Evolutionary conservation across 1,140 invertebrate species (phyloP).

Genomic region (Brachionus angularis): DNA sequence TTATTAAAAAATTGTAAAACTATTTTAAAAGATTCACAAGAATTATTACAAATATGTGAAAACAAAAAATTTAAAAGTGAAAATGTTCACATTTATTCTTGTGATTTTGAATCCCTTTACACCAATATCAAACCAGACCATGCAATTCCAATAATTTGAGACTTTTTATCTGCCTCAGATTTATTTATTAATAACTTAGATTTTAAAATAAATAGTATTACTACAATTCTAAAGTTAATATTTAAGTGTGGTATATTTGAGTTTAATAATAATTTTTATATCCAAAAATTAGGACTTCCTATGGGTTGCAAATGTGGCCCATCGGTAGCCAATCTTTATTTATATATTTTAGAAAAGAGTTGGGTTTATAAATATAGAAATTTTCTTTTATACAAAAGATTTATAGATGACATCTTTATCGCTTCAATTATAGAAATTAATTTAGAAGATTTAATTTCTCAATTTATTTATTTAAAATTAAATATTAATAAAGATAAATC

Average conservation of each 20-base stretch:
- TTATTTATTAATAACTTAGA: background rate
- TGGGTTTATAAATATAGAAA: background rate
- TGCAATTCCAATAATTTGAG: background rate
- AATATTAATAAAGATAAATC: background rate
- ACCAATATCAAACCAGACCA: background rate
- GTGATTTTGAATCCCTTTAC: slow-evolving; percentile 15
- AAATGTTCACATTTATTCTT: background rate
- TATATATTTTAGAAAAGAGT: slow-evolving; percentile 9
- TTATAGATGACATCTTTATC: slow-evolving; percentile 21
- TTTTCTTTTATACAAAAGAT: background rate
- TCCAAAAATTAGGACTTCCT: background rate
- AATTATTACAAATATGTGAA: slow-evolving; percentile 5
- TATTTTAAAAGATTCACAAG: slow-evolving; percentile 3
- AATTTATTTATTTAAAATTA: slow-evolving; percentile 6
- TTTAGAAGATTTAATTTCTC: background rate
- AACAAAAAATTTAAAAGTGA: background rate
- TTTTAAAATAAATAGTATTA: background rate
- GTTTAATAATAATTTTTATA: background rate
- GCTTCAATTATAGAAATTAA: background rate
- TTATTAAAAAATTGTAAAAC: background rate
- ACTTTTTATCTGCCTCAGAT: background rate
- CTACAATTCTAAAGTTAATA: background rate
- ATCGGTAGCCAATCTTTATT: background rate
- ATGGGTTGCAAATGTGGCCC: slow-evolving; percentile 10
- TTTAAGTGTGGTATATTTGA: background rate